Conservation (phyloP, 2,113 vertebrate species). For the Syrmaticus mikado region DNA sequence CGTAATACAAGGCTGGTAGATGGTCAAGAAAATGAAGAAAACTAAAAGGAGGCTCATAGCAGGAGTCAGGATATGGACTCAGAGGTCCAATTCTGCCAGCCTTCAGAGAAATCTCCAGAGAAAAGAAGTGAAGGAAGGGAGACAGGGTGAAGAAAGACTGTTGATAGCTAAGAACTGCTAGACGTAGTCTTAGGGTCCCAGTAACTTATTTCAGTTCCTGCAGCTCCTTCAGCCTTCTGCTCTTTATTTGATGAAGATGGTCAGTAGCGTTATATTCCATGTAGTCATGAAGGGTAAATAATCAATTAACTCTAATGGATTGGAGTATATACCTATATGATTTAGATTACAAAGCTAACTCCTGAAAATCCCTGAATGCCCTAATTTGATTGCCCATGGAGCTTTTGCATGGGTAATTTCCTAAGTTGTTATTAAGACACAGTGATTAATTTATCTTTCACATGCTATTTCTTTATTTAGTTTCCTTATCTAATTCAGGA, state of each 20-base stretch:
- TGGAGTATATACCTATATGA: neutral
- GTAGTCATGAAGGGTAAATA: neutral
- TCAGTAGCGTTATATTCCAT: neutral
- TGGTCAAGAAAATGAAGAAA: neutral
- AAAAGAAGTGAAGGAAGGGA: neutral
- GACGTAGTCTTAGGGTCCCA: neutral
- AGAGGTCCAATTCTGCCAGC: neutral
- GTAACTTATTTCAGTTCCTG: neutral
- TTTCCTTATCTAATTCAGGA: slow-evolving; percentile 10
- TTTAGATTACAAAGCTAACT: neutral
- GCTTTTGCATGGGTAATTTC: neutral
- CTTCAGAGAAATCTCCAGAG: neutral
- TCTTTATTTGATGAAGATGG: neutral
- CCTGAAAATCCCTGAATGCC: neutral
- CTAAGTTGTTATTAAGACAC: neutral
- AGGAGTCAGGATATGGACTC: neutral
- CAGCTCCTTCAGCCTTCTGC: neutral
- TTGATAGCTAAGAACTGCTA: neutral
- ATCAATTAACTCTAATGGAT: neutral
- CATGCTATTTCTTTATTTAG: slow-evolving; percentile 33
- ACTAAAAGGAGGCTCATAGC: neutral
- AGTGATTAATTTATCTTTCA: slow-evolving; percentile 14
- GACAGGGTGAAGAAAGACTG: neutral
- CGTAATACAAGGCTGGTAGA: neutral
- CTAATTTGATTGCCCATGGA: neutral